phyloP scores from a whole-genome alignment of 1,140 invertebrate species.

The Drosophila burlai region DNA sequence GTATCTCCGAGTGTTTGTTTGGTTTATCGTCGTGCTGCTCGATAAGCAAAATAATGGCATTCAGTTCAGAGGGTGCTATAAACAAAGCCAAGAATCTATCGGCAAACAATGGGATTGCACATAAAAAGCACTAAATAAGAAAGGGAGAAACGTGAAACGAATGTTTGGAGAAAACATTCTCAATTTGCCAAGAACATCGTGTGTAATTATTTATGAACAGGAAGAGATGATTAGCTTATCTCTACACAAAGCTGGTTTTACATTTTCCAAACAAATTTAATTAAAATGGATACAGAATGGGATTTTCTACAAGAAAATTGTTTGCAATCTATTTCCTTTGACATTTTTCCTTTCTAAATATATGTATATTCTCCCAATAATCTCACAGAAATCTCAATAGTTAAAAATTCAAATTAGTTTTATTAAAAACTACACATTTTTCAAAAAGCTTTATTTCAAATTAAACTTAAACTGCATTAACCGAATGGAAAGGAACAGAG shows the following conservation, averaged over 20 bases:
- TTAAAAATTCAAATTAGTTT: background rate
- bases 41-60: slow-evolving; percentile 65
- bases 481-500: slow-evolving; percentile 43
- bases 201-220: slow-evolving; percentile 12
- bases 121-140: slow-evolving; percentile 30
- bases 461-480: slow-evolving; percentile 26
- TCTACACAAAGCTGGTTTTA: background rate
- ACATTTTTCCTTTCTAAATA: background rate
- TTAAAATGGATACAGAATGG: background rate
- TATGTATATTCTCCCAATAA: background rate
- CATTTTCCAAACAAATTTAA: background rate
- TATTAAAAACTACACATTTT: slow-evolving; percentile 21
- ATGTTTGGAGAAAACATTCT: background rate
- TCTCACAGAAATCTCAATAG: too few relatives aligned
- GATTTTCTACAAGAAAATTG: background rate
- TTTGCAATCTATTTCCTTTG: background rate
- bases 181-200: slow-evolving; percentile 3
- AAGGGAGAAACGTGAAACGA: background rate
- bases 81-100: slow-evolving; percentile 51
- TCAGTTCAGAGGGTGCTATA: slow-evolving; percentile 58
- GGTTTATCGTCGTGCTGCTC: slow-evolving; percentile 17
- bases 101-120: slow-evolving; percentile 30
- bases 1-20: slow-evolving; percentile 30
- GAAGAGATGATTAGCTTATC: slow-evolving; percentile 12
- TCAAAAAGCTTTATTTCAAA: slow-evolving; percentile 34